These are phyloP conservation scores for Setophaga petechia DNA, from an alignment of 2,113 vertebrate species.

Conservation along the genomic window DNA sequence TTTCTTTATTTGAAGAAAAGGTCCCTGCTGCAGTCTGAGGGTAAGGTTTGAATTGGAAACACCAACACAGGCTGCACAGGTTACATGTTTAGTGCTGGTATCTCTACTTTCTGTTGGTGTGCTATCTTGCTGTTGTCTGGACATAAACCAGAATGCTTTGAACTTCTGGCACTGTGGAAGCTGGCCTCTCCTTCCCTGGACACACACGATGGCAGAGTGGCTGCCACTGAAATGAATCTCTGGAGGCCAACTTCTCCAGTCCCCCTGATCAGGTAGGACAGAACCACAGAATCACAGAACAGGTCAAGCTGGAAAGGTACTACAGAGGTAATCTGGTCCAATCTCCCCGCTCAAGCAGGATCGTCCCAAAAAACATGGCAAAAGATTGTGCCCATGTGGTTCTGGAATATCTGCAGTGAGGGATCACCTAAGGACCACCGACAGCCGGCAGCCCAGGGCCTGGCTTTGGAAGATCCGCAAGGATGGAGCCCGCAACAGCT, in stretches of 20 bases:
- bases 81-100: not conserved
- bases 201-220: not conserved
- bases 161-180: not conserved
- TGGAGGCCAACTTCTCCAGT: not conserved
- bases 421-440: not conserved
- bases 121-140: not conserved
- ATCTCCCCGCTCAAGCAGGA: not conserved
- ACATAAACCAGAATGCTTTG: not conserved
- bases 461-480: not conserved
- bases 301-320: not conserved
- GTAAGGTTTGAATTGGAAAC: not conserved
- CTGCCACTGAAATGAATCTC: accelerated
- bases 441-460: not conserved
- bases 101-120: not conserved
- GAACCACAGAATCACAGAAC: not conserved
- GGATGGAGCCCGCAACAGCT: not conserved
- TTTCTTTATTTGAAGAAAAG: not conserved
- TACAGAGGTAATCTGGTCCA: not conserved
- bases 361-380: not conserved
- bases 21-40: not conserved
- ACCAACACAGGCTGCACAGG: accelerated
- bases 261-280: not conserved
- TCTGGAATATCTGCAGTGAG: not conserved
- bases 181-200: not conserved
- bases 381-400: accelerated